Evolutionary conservation across 2,113 vertebrate species (phyloP), one percentile per base, ranked within the genome.

Genomic region (Lanius collurio): DNA sequence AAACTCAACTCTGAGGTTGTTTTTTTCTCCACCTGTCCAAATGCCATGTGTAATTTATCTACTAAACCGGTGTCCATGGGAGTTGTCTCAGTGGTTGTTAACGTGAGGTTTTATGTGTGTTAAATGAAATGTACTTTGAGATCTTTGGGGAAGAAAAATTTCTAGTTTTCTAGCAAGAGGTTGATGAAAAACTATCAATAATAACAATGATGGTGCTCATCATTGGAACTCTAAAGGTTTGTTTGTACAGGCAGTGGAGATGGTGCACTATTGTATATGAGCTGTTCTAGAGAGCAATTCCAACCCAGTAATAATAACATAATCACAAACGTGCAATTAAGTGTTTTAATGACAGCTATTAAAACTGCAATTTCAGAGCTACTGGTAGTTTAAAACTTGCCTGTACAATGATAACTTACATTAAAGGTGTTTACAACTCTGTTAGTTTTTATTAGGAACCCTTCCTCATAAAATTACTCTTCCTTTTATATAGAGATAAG

Each of bases 311-410:
- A 21, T 87, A 89, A 68, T 35, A 76, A 52, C 33, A 50, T 78
- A 87, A 95, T 84, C 74, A 75, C 77, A 85, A 77, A 68, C 0
- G 1, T 65, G 69, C 67, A 69, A 82, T 93, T 85, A 79, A 71
- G 71, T 89, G 50, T 87, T 89, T 91, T 91, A 89, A 91, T 94
- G 81, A 27, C 53, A 73, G 87, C 73, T 70, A 69, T 94, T 91
- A 76, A 47, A 93, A 53, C 63, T 65, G 41, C 70, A 62, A 75
- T 94, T 94, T 73, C 55, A 63, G 23, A 30, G 23, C 84, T 93
- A 68, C 46, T 80, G 53, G n/a, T 71, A 79, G 57, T 73, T 91
- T 95, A 90, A 90, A 93, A 89, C 35, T 68, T 75, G n/a, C 16
- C 46, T 84, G 17, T 81, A n/a, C 62, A 89, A 50, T 7, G 71